Evolutionary conservation across 2,888 invertebrate species (phyloP).

Genomic region (Temnothorax ravouxi): DNA sequence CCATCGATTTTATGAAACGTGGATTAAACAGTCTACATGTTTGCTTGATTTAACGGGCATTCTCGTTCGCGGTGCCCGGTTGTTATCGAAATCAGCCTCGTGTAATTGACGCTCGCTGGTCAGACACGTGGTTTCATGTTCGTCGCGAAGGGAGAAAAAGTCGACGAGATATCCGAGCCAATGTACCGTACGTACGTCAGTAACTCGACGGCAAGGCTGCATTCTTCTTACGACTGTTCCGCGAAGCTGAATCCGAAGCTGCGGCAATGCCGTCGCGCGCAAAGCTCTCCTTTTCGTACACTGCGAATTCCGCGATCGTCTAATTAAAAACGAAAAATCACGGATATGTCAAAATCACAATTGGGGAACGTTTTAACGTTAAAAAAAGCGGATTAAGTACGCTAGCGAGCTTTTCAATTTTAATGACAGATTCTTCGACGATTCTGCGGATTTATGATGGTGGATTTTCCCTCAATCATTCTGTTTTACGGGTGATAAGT

Average conservation of each 20-base stretch:
- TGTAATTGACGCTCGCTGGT: constrained; percentile 57
- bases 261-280: constrained; percentile 14
- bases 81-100: constrained; percentile 33
- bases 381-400: background rate
- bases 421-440: background rate
- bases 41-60: background rate
- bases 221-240: constrained; percentile 79
- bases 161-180: constrained; percentile 65
- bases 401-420: background rate
- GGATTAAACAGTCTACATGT: too few relatives aligned
- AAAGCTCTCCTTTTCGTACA: constrained; percentile 20
- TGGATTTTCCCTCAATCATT: background rate
- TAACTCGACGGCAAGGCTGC: constrained; percentile 82
- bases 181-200: constrained; percentile 83
- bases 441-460: background rate
- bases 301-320: background rate
- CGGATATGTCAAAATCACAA: background rate
- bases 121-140: constrained; percentile 58
- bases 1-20: too few relatives aligned
- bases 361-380: background rate
- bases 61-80: background rate
- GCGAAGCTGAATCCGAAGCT: constrained; percentile 62
- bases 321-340: constrained; percentile 37
- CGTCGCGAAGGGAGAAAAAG: constrained; percentile 57
- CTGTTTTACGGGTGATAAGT: background rate